A percentile compares a stretch with the other conserved stretches of the same genome.
Conservation (phyloP, 2,113 vertebrate species). For the Poeciliopsis prolifica region DNA sequence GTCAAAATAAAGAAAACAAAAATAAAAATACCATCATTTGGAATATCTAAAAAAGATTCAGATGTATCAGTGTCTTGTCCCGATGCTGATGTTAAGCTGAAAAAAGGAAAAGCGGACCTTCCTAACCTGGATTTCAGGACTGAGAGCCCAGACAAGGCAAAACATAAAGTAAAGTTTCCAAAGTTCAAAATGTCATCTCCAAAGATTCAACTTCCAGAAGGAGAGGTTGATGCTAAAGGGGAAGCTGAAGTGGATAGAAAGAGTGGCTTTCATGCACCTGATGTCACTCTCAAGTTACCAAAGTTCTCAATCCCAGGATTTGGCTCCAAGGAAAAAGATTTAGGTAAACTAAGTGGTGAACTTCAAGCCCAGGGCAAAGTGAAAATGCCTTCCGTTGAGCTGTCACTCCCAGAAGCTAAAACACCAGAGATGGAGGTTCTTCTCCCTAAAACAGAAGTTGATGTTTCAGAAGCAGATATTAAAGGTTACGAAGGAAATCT, state of each 20-base stretch:
- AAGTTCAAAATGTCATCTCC: conserved; percentile 72
- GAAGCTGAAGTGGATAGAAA: conserved; percentile 50
- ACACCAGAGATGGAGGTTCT: conserved; percentile 62
- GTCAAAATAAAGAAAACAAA: conserved; percentile 79
- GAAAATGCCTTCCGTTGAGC: conserved; percentile 80
- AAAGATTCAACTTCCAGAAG: conserved; percentile 62
- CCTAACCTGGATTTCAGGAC: conserved; percentile 55
- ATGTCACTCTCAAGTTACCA: conserved; percentile 68
- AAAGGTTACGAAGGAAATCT: conserved; percentile 75
- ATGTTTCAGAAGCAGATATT: conserved; percentile 72
- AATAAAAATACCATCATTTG: conserved; percentile 83
- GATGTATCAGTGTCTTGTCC: conserved; percentile 58
- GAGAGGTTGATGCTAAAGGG: conserved; percentile 46
- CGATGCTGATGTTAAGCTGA: conserved; percentile 68
- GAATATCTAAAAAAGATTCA: conserved; percentile 73
- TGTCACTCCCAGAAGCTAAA: conserved; percentile 70
- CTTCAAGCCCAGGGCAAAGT: conserved; percentile 65
- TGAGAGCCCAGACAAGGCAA: conserved; percentile 62
- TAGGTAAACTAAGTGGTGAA: conserved; percentile 44
- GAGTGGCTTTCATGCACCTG: conserved; percentile 63
- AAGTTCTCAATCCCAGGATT: conserved; percentile 77
- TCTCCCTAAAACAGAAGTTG: conserved; percentile 69
- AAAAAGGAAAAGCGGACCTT: conserved; percentile 43
- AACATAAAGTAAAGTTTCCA: conserved; percentile 75
- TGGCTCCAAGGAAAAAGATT: conserved; percentile 62